phyloP scores from a whole-genome alignment of 2,113 vertebrate genomes.

The Daphoenositta chrysoptera region DNA sequence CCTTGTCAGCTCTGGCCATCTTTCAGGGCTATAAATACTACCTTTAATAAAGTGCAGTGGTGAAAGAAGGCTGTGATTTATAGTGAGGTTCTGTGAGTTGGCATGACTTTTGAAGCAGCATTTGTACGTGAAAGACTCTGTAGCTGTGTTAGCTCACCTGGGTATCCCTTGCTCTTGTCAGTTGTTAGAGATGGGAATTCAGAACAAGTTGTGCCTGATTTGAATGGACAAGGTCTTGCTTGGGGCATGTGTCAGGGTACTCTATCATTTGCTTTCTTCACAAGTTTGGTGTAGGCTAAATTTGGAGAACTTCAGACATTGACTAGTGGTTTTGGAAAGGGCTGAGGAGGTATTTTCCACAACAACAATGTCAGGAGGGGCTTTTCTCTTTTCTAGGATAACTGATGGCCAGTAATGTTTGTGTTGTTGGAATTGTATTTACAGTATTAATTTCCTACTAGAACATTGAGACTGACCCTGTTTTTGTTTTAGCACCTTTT shows the following conservation, averaged over 20 bases:
- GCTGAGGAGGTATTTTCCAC: background rate
- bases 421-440: background rate
- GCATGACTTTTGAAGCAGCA: background rate
- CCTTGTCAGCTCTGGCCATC: conserved; percentile 42
- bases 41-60: background rate
- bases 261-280: background rate
- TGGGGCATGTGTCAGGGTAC: background rate
- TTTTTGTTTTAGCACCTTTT: background rate
- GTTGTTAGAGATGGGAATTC: background rate
- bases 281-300: background rate
- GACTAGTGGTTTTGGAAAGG: background rate
- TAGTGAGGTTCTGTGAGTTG: background rate
- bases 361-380: background rate
- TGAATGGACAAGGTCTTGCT: background rate
- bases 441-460: background rate
- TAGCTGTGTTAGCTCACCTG: background rate
- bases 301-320: background rate
- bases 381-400: background rate
- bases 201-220: rapidly evolving
- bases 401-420: background rate
- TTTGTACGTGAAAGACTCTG: rapidly evolving
- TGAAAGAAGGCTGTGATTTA: background rate
- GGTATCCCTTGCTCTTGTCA: background rate
- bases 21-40: conserved; percentile 27
- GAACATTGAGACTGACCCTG: background rate